phyloP scores from a whole-genome alignment of 2,888 invertebrate genomes.

The Tubiluchus corallicola region DNA sequence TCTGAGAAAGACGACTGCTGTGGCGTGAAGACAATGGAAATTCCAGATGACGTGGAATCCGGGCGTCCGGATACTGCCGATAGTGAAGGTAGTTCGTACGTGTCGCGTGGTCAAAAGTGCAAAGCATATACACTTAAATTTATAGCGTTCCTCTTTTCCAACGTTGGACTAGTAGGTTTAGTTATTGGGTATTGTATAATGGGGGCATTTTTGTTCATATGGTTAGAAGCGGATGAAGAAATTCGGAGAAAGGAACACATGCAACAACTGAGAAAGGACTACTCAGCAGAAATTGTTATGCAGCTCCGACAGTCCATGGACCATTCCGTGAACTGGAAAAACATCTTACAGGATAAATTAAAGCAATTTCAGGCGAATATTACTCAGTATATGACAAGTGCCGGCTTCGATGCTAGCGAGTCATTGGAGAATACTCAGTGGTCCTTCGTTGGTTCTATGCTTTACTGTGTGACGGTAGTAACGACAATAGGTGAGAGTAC shows the following conservation, averaged over 20 bases:
- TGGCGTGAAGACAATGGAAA: too few species aligned
- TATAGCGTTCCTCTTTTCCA: constrained; percentile 55
- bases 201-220: constrained; percentile 65
- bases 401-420: neutral
- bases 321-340: neutral
- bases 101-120: neutral
- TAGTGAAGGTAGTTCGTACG: neutral
- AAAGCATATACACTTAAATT: neutral
- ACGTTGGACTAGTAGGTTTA: constrained; percentile 63
- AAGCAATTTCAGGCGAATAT: neutral
- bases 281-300: neutral
- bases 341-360: neutral
- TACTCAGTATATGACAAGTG: neutral
- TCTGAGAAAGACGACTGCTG: too few species aligned
- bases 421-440: neutral
- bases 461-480: neutral
- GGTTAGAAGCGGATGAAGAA: constrained; percentile 53
- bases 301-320: neutral
- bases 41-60: neutral
- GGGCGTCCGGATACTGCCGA: neutral
- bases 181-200: constrained; percentile 76
- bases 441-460: neutral
- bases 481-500: constrained; percentile 1
- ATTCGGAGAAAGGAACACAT: constrained; percentile 32
- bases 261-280: neutral